These are phyloP conservation scores for Axinella damicornis DNA, from an alignment of 37 sponge, comb jelly and placozoan genomes.

Conservation along the genomic window DNA sequence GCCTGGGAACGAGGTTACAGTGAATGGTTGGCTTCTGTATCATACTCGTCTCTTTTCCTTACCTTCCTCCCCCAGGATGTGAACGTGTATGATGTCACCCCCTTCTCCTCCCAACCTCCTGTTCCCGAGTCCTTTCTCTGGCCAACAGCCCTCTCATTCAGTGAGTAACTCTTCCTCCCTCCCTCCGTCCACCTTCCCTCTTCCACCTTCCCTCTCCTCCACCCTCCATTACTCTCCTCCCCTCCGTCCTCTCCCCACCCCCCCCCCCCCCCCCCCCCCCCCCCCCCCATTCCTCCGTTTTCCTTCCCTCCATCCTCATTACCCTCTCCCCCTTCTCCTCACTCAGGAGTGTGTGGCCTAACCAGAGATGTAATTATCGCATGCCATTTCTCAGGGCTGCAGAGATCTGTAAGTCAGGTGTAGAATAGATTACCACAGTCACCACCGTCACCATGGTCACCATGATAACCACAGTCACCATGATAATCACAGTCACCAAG, in stretches of 20 bases:
- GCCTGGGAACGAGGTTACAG: too few relatives aligned
- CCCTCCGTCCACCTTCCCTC: not conserved
- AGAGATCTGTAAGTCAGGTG: slow-evolving; percentile 18
- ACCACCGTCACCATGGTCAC: too few relatives aligned
- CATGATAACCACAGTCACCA: too few relatives aligned
- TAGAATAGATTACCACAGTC: too few relatives aligned
- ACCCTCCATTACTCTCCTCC: too few relatives aligned
- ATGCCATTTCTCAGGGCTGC: not conserved
- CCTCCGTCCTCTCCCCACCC: too few relatives aligned
- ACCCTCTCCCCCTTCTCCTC: too few relatives aligned
- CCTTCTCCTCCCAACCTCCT: slow-evolving; percentile 49
- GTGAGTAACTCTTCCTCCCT: slow-evolving; percentile 14
- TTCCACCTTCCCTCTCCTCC: not conserved
- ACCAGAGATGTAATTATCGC: not conserved
- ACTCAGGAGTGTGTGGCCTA: not conserved
- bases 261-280: too few relatives aligned
- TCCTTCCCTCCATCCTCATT: too few relatives aligned
- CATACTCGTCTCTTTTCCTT: not conserved
- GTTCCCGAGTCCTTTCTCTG: slow-evolving; percentile 55
- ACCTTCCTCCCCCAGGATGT: slow-evolving; percentile 22
- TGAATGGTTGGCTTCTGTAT: too few relatives aligned
- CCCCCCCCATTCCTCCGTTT: too few relatives aligned
- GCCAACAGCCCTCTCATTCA: slow-evolving; percentile 64
- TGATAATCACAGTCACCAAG: too few relatives aligned
- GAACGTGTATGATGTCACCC: not conserved